Base-by-base conservation (phyloP, 64 coral and sea anemone genomes). In the Porites lutea region DNA sequence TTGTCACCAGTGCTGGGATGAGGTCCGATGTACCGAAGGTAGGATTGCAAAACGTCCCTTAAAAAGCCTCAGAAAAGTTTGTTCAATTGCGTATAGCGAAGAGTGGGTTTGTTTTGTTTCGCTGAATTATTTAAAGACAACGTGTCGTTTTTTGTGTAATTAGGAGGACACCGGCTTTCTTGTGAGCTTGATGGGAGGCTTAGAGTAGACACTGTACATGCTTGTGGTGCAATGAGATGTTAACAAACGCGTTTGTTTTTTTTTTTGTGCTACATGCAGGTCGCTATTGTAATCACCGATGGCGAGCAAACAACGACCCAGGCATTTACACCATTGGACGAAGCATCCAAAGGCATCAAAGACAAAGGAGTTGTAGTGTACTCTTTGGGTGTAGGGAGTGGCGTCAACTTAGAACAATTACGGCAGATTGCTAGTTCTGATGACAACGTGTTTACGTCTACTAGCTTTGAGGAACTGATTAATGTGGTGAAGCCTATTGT, bases 281-380 rank as follows among this genome's bases (percentile, higher is more conserved):
- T 90, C 21, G 93, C 88, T 20, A 54, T 95, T 71, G 80, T 95
- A 23, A 69, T 85, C 48, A 95, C 93, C 3, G 93, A 95, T 77
- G 88, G 93, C 18, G 3, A 61, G 6, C 93, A 95, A 70, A 95
- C 93, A 10, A 14, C 43, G 13, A 44, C 14, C 0, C 18, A 37
- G 1, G 0, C 0, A 22, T 45, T 20, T 59, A 86, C 70, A 5
- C 52, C 79, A 14, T 52, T 86, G 19, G 44, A 74, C 22, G 8
- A 8, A 13, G 90, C 80, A n/a, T 66, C 90, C 15, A 4, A 45
- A 18, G 3, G 8, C 3, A 2, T 92, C 18, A 92, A 92, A 45
- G 59, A 75, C 50, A 77, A 65, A 19, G 90, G 79, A 0, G 69
- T 92, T 9, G 27, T 12, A 19, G 80, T 92, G 27, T 27, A 74